Conservation (phyloP, 2,797 vertebrate species). For the Brotula barbata region DNA sequence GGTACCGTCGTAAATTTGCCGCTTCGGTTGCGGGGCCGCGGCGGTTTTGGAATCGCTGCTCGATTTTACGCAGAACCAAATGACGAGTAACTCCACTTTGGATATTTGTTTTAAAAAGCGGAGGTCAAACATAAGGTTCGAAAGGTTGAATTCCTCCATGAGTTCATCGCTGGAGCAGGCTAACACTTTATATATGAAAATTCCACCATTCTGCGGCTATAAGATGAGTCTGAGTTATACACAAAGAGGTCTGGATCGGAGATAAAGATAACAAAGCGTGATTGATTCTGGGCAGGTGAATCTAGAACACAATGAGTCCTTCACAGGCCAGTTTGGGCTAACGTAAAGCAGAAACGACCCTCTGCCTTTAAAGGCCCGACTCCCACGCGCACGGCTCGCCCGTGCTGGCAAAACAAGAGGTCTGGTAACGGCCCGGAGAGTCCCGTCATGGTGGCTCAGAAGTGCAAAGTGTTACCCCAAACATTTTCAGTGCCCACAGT, state of each 20-base stretch:
- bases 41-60: too few species aligned
- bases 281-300: slow-evolving; percentile 43
- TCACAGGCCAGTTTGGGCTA: slow-evolving; percentile 44
- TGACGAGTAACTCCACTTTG: slow-evolving; percentile 51
- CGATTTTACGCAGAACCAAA: slow-evolving; percentile 26
- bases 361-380: slow-evolving; percentile 44
- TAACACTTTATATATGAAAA: slow-evolving; percentile 33
- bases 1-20: slow-evolving; percentile 46
- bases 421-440: slow-evolving; percentile 34
- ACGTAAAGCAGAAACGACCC: slow-evolving; percentile 74
- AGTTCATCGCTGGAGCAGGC: slow-evolving; percentile 26
- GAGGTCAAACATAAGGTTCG: slow-evolving; percentile 50
- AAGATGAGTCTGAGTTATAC: slow-evolving; percentile 21
- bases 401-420: slow-evolving; percentile 52
- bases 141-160: slow-evolving; percentile 52
- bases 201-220: slow-evolving; percentile 9
- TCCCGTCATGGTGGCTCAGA: slow-evolving; percentile 41
- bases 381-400: slow-evolving; percentile 46
- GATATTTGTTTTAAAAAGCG: slow-evolving; percentile 66
- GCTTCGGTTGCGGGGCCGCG: slow-evolving; percentile 29
- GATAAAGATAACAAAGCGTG: slow-evolving; percentile 34
- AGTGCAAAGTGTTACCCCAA: slow-evolving; percentile 46
- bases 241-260: slow-evolving; percentile 18
- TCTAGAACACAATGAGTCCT: slow-evolving; percentile 43
- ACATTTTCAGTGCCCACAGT: slow-evolving; percentile 54